Percentiles rank a stretch among this genome's conserved stretches.
These are phyloP conservation scores for Hyaena hyaena DNA, from an alignment of 2,113 vertebrate genomes.

Conservation along the genomic window DNA sequence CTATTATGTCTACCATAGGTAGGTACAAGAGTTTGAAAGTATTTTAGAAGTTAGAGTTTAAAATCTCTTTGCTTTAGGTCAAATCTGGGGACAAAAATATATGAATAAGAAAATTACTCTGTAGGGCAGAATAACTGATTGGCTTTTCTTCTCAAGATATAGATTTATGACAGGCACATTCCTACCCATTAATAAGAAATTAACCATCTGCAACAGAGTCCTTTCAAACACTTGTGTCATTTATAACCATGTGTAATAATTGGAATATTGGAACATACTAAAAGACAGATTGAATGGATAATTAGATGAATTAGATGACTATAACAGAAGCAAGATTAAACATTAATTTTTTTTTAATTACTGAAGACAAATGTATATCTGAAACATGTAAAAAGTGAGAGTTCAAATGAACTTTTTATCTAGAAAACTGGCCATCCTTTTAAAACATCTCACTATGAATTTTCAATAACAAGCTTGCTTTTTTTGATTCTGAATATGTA, in stretches of 20 bases:
- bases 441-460: conserved; percentile 34
- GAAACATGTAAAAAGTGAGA: neutral
- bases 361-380: neutral
- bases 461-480: conserved; percentile 37
- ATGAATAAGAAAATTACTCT: neutral
- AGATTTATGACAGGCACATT: neutral
- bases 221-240: conserved; percentile 17
- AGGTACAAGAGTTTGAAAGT: neutral
- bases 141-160: neutral
- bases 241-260: conserved; percentile 55
- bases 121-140: neutral
- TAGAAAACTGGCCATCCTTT: neutral
- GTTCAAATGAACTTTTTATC: neutral
- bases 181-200: conserved; percentile 59
- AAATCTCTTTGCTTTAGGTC: neutral
- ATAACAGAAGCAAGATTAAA: conserved; percentile 47
- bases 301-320: conserved; percentile 23
- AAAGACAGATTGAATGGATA: conserved; percentile 47
- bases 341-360: conserved; percentile 22
- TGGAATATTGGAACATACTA: conserved; percentile 17
- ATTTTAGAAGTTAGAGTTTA: neutral
- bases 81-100: neutral
- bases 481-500: conserved; percentile 34
- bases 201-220: conserved; percentile 51
- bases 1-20: neutral